Percentiles rank a stretch among this genome's conserved stretches.
Conservation (phyloP, 2,888 invertebrate species). For the Brenthis ino region DNA sequence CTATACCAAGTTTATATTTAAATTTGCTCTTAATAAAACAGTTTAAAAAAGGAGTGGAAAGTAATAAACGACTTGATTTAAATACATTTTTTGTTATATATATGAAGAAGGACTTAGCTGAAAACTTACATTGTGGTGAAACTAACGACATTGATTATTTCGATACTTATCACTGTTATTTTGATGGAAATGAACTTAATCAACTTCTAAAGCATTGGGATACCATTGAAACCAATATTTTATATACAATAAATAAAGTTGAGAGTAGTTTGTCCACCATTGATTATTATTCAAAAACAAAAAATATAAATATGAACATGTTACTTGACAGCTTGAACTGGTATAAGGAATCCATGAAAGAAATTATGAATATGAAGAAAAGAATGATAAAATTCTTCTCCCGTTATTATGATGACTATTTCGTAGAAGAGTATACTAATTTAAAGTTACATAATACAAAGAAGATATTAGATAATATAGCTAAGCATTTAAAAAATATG, state of each 20-base stretch:
- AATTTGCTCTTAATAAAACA: conserved; percentile 77
- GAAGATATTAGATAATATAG: conserved; percentile 36
- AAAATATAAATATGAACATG: conserved; percentile 44
- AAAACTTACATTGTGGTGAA: conserved; percentile 44
- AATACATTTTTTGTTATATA: conserved; percentile 45
- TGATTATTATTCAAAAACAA: conserved; percentile 48
- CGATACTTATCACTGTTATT: conserved; percentile 47
- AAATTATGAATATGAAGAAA: conserved; percentile 42
- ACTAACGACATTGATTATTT: conserved; percentile 36
- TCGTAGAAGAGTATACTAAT: conserved; percentile 51
- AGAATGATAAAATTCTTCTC: conserved; percentile 41
- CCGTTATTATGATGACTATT: conserved; percentile 47
- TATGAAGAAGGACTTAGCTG: conserved; percentile 44
- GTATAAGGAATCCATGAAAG: conserved; percentile 40
- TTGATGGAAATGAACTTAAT: conserved; percentile 47
- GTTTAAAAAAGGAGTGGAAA: conserved; percentile 48
- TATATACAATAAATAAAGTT: conserved; percentile 35
- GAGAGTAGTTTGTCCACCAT: conserved; percentile 40
- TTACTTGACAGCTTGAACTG: conserved; percentile 36
- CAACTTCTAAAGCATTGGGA: conserved; percentile 40
- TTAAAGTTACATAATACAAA: conserved; percentile 44
- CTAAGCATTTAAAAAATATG: conserved; percentile 40
- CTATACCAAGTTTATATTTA: conserved; percentile 84
- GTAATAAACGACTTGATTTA: conserved; percentile 30
- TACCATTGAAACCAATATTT: conserved; percentile 35